phyloP scores from a whole-genome alignment of 2,113 vertebrate genomes.

The Tenebrosternarchus preto region DNA sequence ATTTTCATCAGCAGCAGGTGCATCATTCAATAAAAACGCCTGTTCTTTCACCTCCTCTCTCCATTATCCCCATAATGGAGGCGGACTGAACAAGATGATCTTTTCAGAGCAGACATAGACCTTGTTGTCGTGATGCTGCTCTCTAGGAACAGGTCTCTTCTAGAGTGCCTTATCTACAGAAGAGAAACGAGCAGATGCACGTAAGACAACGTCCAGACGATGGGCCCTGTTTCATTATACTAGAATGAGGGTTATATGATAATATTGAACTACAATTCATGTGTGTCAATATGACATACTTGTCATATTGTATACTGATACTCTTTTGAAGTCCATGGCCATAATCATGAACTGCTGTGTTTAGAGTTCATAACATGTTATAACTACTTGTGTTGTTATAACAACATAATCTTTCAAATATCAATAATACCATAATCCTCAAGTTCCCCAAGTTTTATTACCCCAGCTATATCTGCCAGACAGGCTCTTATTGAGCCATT shows the following conservation, averaged over 20 bases:
- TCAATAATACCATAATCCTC: background rate
- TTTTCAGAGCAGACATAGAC: conserved; percentile 30
- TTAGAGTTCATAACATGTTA: too few species aligned
- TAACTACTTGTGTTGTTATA: background rate
- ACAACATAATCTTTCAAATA: background rate
- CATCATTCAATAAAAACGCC: conserved; percentile 40
- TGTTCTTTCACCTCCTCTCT: conserved; percentile 39
- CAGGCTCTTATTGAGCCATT: conserved; percentile 1
- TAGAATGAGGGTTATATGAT: too few species aligned
- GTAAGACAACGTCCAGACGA: conserved; percentile 1
- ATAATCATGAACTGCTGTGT: background rate
- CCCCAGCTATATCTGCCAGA: background rate
- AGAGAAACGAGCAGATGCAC: conserved; percentile 10
- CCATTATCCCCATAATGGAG: conserved; percentile 3
- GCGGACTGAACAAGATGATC: conserved; percentile 14
- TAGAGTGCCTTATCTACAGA: conserved; percentile 49
- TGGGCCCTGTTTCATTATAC: background rate
- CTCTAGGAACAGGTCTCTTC: conserved; percentile 19
- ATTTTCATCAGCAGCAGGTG: conserved; percentile 1
- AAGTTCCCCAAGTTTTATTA: background rate
- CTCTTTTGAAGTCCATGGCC: too few species aligned
- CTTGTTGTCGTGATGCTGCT: conserved; percentile 36
- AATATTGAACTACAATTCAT: too few species aligned
- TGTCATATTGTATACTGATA: too few species aligned
- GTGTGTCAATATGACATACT: too few species aligned